Percentiles rank a stretch among this genome's conserved stretches.
Evolutionary conservation across 2,113 vertebrate species (phyloP).

Genomic region (Candoia aspera): DNA sequence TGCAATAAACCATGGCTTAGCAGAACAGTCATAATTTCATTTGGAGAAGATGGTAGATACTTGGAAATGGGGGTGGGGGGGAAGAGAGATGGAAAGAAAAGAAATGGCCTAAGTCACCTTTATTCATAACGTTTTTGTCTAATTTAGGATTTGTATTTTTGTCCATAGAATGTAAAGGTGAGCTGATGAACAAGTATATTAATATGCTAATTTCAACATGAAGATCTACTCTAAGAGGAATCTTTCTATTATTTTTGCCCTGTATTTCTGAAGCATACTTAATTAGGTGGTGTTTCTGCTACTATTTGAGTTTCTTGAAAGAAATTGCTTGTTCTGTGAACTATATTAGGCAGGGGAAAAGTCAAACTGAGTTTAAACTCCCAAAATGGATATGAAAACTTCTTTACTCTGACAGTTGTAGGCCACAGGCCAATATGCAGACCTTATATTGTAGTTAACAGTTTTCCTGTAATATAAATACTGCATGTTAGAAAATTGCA

Average conservation of each 20-base stretch:
- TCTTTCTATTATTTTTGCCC: neutral
- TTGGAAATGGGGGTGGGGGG: neutral
- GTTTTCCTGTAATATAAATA: slow-evolving; percentile 11
- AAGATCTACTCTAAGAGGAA: neutral
- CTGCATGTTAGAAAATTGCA: neutral
- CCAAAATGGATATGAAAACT: slow-evolving; percentile 15
- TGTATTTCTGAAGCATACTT: neutral
- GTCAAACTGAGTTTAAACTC: slow-evolving; percentile 11
- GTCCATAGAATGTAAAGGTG: neutral
- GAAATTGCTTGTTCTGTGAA: slow-evolving; percentile 13
- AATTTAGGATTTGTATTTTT: neutral
- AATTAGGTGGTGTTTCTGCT: slow-evolving; percentile 9
- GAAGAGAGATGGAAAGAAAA: neutral
- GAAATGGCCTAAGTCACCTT: neutral
- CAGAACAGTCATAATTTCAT: neutral
- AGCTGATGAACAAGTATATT: neutral
- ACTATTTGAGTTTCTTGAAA: slow-evolving; percentile 2
- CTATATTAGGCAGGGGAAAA: slow-evolving; percentile 10
- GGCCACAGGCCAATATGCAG: neutral
- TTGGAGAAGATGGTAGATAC: neutral
- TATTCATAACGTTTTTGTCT: neutral
- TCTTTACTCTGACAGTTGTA: neutral
- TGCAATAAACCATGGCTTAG: neutral
- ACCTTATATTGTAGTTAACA: neutral
- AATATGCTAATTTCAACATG: neutral